Percentiles rank a stretch among this genome's conserved stretches.
phyloP scores from a whole-genome alignment of 2,113 vertebrate genomes.

The Vicugna pacos region DNA sequence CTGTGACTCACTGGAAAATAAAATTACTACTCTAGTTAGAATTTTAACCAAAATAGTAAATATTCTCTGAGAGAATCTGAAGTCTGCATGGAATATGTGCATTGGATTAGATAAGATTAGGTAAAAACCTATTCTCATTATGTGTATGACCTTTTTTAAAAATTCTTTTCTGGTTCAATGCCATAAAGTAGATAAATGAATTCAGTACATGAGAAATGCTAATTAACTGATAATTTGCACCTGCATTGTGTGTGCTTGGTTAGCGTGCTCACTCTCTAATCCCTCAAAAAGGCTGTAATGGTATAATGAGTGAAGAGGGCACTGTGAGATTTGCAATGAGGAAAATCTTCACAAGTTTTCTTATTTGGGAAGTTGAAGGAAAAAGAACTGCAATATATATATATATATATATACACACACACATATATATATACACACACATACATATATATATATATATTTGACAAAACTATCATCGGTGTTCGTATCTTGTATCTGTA shows the following conservation, averaged over 20 bases:
- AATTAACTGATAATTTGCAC: neutral
- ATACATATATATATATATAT: neutral
- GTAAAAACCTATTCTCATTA: neutral
- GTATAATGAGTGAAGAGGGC: neutral
- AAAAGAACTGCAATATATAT: neutral
- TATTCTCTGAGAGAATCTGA: neutral
- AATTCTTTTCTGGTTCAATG: conserved; percentile 30
- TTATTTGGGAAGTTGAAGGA: neutral
- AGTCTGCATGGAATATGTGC: neutral
- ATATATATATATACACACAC: neutral
- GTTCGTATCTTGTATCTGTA: neutral
- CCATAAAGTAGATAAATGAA: neutral
- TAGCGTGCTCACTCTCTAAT: neutral
- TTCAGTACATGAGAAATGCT: neutral
- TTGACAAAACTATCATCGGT: neutral
- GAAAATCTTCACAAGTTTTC: neutral
- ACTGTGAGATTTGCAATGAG: neutral
- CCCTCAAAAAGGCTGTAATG: neutral
- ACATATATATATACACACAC: no score
- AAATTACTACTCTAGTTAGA: neutral
- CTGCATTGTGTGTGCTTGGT: neutral
- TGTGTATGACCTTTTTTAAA: neutral
- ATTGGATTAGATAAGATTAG: neutral
- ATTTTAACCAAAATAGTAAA: neutral
- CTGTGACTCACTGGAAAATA: conserved; percentile 3